Evolutionary conservation across 2,797 vertebrate species (phyloP), one percentile per base, ranked within the genome.

Genomic region (Fundulus diaphanus): DNA sequence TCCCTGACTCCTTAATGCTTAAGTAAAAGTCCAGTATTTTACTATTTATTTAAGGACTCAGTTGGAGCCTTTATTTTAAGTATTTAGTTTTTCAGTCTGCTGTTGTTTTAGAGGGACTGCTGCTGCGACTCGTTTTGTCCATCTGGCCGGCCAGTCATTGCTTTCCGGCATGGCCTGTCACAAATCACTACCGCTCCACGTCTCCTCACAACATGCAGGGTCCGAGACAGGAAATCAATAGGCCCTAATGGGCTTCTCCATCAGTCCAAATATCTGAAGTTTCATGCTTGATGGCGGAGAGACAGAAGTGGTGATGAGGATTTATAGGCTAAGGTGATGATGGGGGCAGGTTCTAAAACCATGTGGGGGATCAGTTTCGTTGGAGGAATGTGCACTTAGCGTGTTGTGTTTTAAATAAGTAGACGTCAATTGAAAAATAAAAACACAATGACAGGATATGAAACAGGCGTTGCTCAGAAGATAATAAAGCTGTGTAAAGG

Each of bases 141-240:
- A 68, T 82, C 56, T 79, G 81, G 72, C 20, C 35, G 70, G 74
- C 52, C n/a, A 72, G 75, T 82, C 84, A 77, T 77, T 82, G 68
- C 86, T 87, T 76, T 79, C 75, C 68, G 77, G 74, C 82, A 78
- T 65, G 33, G 74, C 88, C 83, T 83, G 76, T 87, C 93, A 93
- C 93, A 93, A 93, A 93, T 94, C 93, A 90, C 87, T 73, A 76
- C 84, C 85, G 84, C 61, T 74, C 83, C 87, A 86, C 79, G 77
- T 90, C 80, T 92, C 72, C 84, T 33, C 85, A 82, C 73, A 84
- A 83, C 74, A 83, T 68, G 65, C 76, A 67, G 72, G 77, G 70
- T 76, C 79, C 56, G 33, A 73, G 92, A 93, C 88, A 84, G 89
- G 82, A 94, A 94, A 94, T 95, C 92, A 90, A 94, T 95, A 87